Percentiles rank a stretch among this genome's conserved stretches.
Evolutionary conservation across 2,797 vertebrate species (phyloP).

Genomic region (Hoplostethus atlanticus): DNA sequence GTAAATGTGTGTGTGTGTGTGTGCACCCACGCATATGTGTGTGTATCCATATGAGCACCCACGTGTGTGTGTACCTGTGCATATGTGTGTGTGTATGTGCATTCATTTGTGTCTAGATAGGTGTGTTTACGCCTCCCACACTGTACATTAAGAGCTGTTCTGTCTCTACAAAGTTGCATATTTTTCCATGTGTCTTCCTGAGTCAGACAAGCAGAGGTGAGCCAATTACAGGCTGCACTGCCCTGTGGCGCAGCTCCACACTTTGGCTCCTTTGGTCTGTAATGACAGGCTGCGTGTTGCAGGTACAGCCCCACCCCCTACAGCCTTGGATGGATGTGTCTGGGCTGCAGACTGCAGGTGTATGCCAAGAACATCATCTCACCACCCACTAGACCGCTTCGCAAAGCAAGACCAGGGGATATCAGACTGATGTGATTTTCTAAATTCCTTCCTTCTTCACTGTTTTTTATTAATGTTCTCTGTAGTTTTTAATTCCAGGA

Average conservation of each 20-base stretch:
- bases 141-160: neutral
- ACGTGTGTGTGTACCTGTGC: no score
- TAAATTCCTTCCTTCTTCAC: neutral
- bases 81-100: neutral
- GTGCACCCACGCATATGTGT: neutral
- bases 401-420: neutral
- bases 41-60: neutral
- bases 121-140: neutral
- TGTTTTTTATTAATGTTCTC: no score
- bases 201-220: slow-evolving; percentile 32
- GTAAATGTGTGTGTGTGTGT: neutral
- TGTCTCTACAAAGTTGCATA: slow-evolving; percentile 4
- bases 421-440: neutral
- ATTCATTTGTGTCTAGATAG: neutral
- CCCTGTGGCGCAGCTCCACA: slow-evolving; percentile 10
- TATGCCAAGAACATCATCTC: slow-evolving; percentile 12
- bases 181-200: slow-evolving; percentile 4
- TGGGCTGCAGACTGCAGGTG: slow-evolving; percentile 27
- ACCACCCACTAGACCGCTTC: slow-evolving; percentile 1
- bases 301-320: slow-evolving; percentile 36
- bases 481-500: no score
- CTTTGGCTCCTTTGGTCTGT: slow-evolving; percentile 47
- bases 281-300: slow-evolving; percentile 55
- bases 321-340: slow-evolving; percentile 5
- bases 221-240: slow-evolving; percentile 38